Conservation (phyloP, 2,797 vertebrate species). For the Myripristis jacobus region DNA sequence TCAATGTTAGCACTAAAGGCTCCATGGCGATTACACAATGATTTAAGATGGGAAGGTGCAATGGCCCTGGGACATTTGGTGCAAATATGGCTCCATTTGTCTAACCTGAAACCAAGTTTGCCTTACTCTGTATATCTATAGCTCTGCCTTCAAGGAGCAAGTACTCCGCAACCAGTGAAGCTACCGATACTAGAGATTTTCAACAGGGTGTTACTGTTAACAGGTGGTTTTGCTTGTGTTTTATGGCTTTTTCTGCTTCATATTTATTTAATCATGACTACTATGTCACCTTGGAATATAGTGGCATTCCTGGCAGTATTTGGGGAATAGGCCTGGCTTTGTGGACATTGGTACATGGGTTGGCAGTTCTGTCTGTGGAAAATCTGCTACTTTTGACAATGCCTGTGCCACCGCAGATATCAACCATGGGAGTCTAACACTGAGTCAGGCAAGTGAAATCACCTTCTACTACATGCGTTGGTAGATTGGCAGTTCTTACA, state of each 20-base stretch:
- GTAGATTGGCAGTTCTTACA: not conserved
- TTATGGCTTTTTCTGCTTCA: constrained; percentile 6
- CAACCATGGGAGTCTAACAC: not conserved
- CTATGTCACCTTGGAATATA: not conserved
- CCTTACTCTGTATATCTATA: constrained; percentile 74
- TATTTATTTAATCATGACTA: constrained; percentile 17
- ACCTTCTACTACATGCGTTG: not conserved
- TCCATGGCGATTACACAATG: constrained; percentile 46
- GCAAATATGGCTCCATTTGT: constrained; percentile 47
- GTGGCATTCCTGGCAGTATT: constrained; percentile 14
- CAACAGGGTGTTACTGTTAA: constrained; percentile 65
- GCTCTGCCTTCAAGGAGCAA: constrained; percentile 69
- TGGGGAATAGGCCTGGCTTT: constrained; percentile 8
- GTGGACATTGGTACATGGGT: not conserved
- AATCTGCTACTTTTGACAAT: no score
- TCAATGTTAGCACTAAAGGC: constrained; percentile 53
- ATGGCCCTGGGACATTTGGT: constrained; percentile 56
- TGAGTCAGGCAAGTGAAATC: not conserved
- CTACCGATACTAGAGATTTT: constrained; percentile 58
- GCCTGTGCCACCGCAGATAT: not conserved
- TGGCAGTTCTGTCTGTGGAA: not conserved
- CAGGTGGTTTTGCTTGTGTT: constrained; percentile 6
- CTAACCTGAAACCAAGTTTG: constrained; percentile 71
- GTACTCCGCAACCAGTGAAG: constrained; percentile 56
- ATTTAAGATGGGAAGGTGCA: constrained; percentile 39